phyloP scores from a whole-genome alignment of 2,888 invertebrate species.

The Microplitis manilae region DNA sequence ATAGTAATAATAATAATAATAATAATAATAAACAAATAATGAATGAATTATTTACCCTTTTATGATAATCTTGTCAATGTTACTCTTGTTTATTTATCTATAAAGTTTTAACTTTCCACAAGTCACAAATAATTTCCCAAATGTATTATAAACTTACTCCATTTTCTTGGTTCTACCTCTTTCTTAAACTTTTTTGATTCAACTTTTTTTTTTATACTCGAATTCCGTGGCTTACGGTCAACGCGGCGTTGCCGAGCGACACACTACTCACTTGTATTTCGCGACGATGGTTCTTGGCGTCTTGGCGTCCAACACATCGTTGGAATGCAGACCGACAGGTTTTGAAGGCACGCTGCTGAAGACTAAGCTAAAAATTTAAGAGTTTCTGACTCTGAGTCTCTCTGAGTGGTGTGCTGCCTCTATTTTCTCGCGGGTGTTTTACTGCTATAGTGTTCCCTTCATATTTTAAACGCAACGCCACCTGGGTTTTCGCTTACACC shows the following conservation, averaged over 20 bases:
- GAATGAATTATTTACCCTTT: constrained; percentile 56
- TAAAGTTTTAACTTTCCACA: not conserved
- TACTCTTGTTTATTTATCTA: constrained; percentile 11
- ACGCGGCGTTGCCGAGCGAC: constrained; percentile 31
- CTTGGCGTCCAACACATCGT: constrained; percentile 61
- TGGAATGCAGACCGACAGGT: constrained; percentile 72
- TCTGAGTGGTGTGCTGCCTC: constrained; percentile 33
- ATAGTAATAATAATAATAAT: constrained; percentile 4
- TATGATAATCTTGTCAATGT: constrained; percentile 40
- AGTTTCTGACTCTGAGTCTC: not conserved
- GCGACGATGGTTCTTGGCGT: constrained; percentile 60
- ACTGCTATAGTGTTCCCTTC: not conserved
- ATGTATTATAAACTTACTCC: constrained; percentile 3
- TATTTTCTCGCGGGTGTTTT: constrained; percentile 29
- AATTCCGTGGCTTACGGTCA: constrained; percentile 33
- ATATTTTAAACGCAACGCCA: constrained; percentile 7
- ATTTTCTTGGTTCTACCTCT: constrained; percentile 26
- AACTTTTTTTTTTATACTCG: constrained; percentile 14
- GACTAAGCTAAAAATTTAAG: constrained; percentile 1
- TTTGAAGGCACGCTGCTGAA: constrained; percentile 46
- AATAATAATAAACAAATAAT: constrained; percentile 1
- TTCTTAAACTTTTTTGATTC: constrained; percentile 13
- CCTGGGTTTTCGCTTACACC: not conserved
- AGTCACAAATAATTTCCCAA: constrained; percentile 24
- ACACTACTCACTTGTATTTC: constrained; percentile 40